These are phyloP conservation scores for Tryphoninae sp. DNA, from an alignment of 2,888 invertebrate genomes.

Conservation along the genomic window DNA sequence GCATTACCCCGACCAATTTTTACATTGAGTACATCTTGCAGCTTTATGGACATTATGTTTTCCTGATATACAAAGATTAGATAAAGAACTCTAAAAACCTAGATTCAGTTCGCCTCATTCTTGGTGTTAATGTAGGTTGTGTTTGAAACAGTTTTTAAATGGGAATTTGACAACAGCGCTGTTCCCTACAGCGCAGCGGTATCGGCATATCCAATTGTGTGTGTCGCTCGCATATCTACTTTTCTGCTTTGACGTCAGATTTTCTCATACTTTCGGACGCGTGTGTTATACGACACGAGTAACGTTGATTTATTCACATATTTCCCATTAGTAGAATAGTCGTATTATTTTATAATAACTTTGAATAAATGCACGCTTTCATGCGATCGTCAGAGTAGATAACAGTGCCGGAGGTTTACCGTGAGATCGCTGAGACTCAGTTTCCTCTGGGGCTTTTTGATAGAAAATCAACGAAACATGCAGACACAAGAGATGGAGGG, in stretches of 20 bases:
- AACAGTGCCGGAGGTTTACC: constrained; percentile 32
- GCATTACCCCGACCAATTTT: too few relatives aligned
- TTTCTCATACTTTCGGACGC: constrained; percentile 53
- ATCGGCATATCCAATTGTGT: neutral
- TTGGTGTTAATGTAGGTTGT: too few relatives aligned
- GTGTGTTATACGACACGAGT: constrained; percentile 46
- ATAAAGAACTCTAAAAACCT: too few relatives aligned
- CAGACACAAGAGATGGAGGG: constrained; percentile 74
- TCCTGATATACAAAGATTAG: too few relatives aligned
- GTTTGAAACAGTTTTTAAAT: too few relatives aligned
- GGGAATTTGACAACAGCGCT: too few relatives aligned
- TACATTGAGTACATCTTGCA: too few relatives aligned
- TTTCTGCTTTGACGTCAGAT: constrained; percentile 67
- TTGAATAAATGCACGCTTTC: neutral
- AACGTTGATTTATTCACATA: constrained; percentile 45
- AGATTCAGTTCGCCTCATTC: too few relatives aligned
- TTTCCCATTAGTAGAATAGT: constrained; percentile 35
- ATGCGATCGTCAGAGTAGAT: constrained; percentile 29
- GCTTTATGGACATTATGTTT: too few relatives aligned
- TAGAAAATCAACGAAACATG: constrained; percentile 68
- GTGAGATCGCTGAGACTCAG: constrained; percentile 41
- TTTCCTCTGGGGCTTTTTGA: constrained; percentile 38
- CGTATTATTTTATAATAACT: constrained; percentile 2
- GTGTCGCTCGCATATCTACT: constrained; percentile 22
- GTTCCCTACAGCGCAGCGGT: neutral